Conservation (phyloP, 2,113 vertebrate genomes). For the Boulengeromyrus knoepffleri region DNA sequence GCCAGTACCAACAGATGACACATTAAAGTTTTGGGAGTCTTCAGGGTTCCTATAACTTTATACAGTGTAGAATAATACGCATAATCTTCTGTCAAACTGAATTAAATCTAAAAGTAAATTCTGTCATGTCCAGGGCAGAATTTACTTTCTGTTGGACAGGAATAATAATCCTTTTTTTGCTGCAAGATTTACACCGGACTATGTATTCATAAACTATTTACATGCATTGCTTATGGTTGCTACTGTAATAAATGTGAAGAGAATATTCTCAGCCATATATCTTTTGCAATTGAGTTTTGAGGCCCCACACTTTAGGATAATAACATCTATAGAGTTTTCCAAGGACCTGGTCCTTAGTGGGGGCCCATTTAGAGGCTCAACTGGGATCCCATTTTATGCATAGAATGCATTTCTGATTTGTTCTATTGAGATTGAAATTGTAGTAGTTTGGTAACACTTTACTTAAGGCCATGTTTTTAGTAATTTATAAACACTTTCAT, state of each 20-base stretch:
- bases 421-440: background rate
- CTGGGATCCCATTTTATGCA: background rate
- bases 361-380: background rate
- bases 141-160: background rate
- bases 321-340: background rate
- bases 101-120: background rate
- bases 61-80: background rate
- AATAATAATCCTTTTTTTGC: background rate
- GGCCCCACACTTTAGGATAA: background rate
- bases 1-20: background rate
- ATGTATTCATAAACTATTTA: background rate
- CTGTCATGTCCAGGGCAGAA: background rate
- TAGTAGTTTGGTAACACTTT: too few species aligned
- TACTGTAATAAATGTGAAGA: too few species aligned
- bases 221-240: background rate
- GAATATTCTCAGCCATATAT: background rate
- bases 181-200: background rate
- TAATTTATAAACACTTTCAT: too few species aligned
- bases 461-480: too few species aligned
- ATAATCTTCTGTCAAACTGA: conserved; percentile 12
- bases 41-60: background rate
- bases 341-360: background rate
- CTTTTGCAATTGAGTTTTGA: background rate
- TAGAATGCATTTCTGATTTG: conserved; percentile 11
- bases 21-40: background rate